Percentiles rank a stretch among this genome's conserved stretches.
Conservation (phyloP, 37 sponge, comb jelly and placozoan species). For the Chondrosia reniformis region DNA sequence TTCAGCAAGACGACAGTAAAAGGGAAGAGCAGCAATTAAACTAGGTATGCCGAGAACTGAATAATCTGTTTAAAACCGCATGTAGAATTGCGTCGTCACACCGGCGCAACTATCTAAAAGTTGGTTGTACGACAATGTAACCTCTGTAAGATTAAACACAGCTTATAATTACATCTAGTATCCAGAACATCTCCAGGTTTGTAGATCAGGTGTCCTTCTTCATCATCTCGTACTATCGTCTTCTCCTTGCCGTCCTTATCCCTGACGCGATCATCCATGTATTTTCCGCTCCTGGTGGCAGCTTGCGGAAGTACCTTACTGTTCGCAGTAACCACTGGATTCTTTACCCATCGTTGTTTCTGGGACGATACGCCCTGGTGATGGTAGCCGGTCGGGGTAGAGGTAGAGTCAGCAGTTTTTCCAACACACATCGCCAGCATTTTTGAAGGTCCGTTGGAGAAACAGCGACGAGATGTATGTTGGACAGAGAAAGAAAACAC, state of each 20-base stretch:
- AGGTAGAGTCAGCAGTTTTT: constrained; percentile 49
- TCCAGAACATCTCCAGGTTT: constrained; percentile 69
- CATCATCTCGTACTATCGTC: constrained; percentile 61
- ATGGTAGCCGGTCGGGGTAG: constrained; percentile 5
- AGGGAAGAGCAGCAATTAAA: neutral
- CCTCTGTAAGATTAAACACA: too few relatives aligned
- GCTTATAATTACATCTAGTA: constrained; percentile 58
- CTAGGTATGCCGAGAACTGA: too few relatives aligned
- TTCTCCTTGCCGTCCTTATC: constrained; percentile 19
- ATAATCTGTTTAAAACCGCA: too few relatives aligned
- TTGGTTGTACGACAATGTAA: too few relatives aligned
- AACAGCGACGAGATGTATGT: neutral
- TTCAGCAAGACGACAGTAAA: neutral
- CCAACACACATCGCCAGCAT: constrained; percentile 82
- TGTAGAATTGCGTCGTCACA: too few relatives aligned
- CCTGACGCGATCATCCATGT: neutral
- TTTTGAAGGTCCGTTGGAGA: neutral
- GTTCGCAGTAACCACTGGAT: neutral
- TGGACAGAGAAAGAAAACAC: neutral
- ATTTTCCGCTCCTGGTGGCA: neutral
- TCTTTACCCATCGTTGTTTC: neutral
- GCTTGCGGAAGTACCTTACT: neutral
- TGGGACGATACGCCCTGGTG: neutral
- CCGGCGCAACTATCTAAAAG: too few relatives aligned
- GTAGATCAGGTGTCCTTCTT: constrained; percentile 90